Base-by-base conservation (phyloP, 2,888 invertebrate species). In the Volucella bombylans region DNA sequence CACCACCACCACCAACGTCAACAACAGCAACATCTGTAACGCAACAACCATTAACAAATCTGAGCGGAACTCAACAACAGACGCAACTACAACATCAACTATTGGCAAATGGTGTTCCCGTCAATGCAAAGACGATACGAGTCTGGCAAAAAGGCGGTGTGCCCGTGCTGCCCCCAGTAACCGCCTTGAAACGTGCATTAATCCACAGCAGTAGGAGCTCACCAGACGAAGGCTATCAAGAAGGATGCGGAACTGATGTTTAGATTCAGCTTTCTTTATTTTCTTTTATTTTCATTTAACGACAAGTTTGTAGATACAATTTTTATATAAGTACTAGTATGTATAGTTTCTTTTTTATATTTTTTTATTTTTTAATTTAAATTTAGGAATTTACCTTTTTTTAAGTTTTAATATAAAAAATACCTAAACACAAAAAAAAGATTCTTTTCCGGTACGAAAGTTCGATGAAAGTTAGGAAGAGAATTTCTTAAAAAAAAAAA, bases 241-340 rank as follows among this genome's bases (percentile, higher is more conserved):
- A 97, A 92, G 97, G 97, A 89, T 96, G 97, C 92, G 97, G 97
- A 88, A 97, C 97, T 87, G 97, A 97, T 92, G 97, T 97, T 91
- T 97, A 96, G 88, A 89, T 83, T 81, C 62, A 57, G 80, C 67
- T 68, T 67, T 50, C 54, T 67, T 31, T 65, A 45, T 47, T 64
- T 64, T 18, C 31, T 57, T 55, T 43, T 10, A 67, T 67, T 45
- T 57, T 65, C 43, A 61, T 55, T 50, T 59, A 23, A 47, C n/a
- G 3, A 50, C 74, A 68, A 43, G 55, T 79, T 83, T 83, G 83
- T 83, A 83, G 80, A 83, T 83, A 85, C 62, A 62, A 64, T 72
- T 78, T 69, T 55, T 41, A 62, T 50, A 23, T 23, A 9, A 52
- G 14, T 52, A 18, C 18, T 1, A 23, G 18, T 23, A 23, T 55